These are phyloP conservation scores for Nematolebias whitei DNA, from an alignment of 2,113 vertebrate genomes.

Conservation along the genomic window DNA sequence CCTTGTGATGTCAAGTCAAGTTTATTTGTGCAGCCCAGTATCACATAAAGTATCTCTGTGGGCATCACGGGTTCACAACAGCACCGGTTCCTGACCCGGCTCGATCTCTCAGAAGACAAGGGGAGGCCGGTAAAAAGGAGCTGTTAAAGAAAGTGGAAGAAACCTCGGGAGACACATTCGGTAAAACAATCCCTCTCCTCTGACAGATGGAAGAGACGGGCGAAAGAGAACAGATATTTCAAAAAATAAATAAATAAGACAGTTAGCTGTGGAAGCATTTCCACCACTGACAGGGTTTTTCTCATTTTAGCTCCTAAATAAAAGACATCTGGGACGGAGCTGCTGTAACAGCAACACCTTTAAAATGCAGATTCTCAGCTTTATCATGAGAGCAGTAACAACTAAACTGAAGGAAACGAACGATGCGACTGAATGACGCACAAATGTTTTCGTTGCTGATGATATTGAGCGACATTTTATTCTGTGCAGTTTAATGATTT, in stretches of 20 bases:
- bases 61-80: constrained; percentile 39
- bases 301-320: neutral
- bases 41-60: constrained; percentile 50
- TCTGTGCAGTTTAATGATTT: neutral
- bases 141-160: constrained; percentile 22
- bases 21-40: constrained; percentile 58
- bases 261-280: constrained; percentile 2
- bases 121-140: constrained; percentile 36
- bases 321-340: neutral
- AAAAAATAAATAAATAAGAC: neutral
- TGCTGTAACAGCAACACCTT: neutral
- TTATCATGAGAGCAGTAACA: neutral
- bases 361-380: neutral
- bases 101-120: constrained; percentile 24
- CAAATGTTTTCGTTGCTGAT: neutral
- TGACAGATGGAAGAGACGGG: constrained; percentile 21
- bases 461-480: neutral
- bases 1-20: constrained; percentile 65
- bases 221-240: neutral
- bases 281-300: neutral
- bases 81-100: constrained; percentile 20
- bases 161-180: constrained; percentile 29
- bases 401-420: neutral
- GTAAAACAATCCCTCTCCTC: constrained; percentile 21
- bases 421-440: no score